A percentile compares a stretch with the other conserved stretches of the same genome.
phyloP scores from a whole-genome alignment of 2,113 vertebrate genomes.

The Rhipidura dahli region DNA sequence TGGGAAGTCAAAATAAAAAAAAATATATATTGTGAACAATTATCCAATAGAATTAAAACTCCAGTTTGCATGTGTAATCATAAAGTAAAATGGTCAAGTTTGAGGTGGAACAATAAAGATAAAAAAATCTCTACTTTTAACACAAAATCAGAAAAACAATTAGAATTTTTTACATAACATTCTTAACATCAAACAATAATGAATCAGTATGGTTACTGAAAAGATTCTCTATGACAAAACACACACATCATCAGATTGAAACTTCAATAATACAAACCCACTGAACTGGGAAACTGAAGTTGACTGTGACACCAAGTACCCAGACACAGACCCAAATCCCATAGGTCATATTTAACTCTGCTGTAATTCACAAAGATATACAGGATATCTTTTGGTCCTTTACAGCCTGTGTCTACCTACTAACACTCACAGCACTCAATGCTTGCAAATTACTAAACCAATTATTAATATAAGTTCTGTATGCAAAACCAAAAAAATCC shows the following conservation, averaged over 20 bases:
- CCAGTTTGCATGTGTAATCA: background rate
- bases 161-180: background rate
- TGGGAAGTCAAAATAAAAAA: background rate
- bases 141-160: background rate
- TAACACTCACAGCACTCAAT: background rate
- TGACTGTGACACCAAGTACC: background rate
- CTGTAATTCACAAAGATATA: background rate
- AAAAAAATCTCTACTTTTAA: background rate
- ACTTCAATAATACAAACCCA: constrained; percentile 7
- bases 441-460: background rate
- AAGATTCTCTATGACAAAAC: constrained; percentile 5
- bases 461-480: background rate
- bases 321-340: background rate
- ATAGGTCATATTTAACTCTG: background rate
- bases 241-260: background rate
- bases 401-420: background rate
- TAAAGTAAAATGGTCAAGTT: background rate
- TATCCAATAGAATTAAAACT: background rate
- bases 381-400: background rate
- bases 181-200: background rate
- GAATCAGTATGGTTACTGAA: background rate
- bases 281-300: constrained; percentile 26
- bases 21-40: background rate
- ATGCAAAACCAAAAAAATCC: fast-evolving
- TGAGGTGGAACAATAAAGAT: background rate